Evolutionary conservation across 2,113 vertebrate genomes (phyloP).

Genomic region (Leptobrachium leishanense): DNA sequence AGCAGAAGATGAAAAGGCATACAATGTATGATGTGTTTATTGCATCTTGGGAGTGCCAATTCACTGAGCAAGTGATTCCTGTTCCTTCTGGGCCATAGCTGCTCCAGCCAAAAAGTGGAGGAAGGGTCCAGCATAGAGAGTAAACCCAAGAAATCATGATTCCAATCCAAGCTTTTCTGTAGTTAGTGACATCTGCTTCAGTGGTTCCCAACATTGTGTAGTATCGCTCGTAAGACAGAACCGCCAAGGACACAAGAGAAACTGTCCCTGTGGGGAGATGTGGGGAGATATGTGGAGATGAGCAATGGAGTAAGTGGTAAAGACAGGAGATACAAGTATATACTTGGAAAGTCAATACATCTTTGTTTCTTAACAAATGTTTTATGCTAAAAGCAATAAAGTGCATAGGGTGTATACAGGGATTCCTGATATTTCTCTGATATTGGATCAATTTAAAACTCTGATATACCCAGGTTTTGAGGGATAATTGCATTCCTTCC

Average conservation of each 20-base stretch:
- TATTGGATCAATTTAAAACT: no score
- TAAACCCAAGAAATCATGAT: slow-evolving; percentile 74
- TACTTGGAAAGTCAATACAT: not conserved
- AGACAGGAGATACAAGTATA: not conserved
- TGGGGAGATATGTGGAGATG: not conserved
- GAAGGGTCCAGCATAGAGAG: slow-evolving; percentile 74
- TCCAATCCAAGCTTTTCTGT: slow-evolving; percentile 67
- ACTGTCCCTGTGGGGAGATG: slow-evolving; percentile 66
- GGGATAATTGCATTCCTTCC: no score
- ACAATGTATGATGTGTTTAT: slow-evolving; percentile 75
- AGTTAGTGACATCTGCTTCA: slow-evolving; percentile 74
- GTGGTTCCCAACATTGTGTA: slow-evolving; percentile 70
- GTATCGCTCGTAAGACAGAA: slow-evolving; percentile 78
- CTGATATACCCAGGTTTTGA: no score
- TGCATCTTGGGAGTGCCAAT: slow-evolving; percentile 73
- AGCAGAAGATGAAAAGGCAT: slow-evolving; percentile 78
- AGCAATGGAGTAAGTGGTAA: not conserved
- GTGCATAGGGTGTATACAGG: no score
- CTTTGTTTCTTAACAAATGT: no score
- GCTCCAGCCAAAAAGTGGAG: slow-evolving; percentile 78
- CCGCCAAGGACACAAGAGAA: slow-evolving; percentile 76
- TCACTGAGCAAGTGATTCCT: slow-evolving; percentile 77
- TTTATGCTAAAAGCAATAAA: no score
- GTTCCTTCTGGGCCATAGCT: slow-evolving; percentile 74
- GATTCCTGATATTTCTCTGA: no score